These are phyloP conservation scores for Adrianichthys oophorus DNA, from an alignment of 2,797 vertebrate species.

Conservation along the genomic window DNA sequence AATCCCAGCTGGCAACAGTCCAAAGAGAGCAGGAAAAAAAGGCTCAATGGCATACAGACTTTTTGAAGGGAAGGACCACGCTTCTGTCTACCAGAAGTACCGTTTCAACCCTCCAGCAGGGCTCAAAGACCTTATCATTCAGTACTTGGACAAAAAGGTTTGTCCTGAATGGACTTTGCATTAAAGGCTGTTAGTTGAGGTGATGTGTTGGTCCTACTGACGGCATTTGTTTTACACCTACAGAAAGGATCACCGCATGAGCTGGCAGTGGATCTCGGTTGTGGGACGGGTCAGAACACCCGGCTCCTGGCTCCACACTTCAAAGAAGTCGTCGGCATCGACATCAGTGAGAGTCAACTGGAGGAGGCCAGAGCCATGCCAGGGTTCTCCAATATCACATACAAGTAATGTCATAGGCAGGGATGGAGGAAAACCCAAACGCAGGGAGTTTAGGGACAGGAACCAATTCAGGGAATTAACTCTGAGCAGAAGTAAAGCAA, in stretches of 20 bases:
- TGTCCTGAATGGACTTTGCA: background rate
- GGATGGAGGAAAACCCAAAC: background rate
- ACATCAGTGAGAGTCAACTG: conserved; percentile 74
- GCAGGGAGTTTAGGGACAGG: no score
- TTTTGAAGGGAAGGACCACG: conserved; percentile 76
- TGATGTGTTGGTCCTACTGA: background rate
- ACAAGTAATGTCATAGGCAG: conserved; percentile 54
- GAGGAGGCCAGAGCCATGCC: conserved; percentile 64
- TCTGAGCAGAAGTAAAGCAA: no score
- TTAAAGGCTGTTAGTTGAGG: background rate
- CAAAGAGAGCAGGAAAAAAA: background rate
- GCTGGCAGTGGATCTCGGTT: conserved; percentile 78
- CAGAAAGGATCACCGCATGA: conserved; percentile 65
- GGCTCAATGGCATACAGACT: conserved; percentile 61
- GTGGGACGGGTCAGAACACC: conserved; percentile 77
- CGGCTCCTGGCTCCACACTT: conserved; percentile 68
- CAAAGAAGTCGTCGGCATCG: conserved; percentile 71
- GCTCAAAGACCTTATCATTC: conserved; percentile 63
- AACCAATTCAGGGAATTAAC: no score
- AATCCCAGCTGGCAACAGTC: background rate
- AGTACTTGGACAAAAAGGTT: conserved; percentile 73
- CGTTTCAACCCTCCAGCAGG: conserved; percentile 66
- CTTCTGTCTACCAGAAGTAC: conserved; percentile 73
- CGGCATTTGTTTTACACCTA: background rate
- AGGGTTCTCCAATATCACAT: conserved; percentile 64